phyloP scores from a whole-genome alignment of 2,113 vertebrate species.

The Odontesthes bonariensis region DNA sequence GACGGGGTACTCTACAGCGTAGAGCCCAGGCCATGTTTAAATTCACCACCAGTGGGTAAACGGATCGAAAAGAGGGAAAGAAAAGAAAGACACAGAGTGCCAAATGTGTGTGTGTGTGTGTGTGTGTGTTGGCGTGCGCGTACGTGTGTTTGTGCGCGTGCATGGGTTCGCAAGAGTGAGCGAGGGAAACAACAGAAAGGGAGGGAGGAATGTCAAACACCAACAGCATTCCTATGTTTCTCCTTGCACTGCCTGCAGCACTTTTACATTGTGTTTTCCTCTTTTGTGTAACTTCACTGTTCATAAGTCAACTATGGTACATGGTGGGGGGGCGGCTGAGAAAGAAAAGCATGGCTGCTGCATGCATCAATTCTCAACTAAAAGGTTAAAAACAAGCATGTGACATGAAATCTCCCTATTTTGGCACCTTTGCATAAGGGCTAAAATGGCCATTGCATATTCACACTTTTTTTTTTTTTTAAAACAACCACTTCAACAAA shows the following conservation, averaged over 20 bases:
- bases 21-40: background rate
- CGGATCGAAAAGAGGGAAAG: background rate
- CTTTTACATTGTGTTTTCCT: slow-evolving; percentile 74
- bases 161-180: slow-evolving; percentile 34
- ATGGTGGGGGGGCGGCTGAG: background rate
- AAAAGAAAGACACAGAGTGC: slow-evolving; percentile 17
- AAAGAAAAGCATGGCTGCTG: slow-evolving; percentile 24
- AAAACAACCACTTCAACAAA: slow-evolving; percentile 8
- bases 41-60: slow-evolving; percentile 1
- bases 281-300: slow-evolving; percentile 70
- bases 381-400: background rate
- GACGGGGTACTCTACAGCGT: background rate
- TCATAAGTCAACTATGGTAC: slow-evolving; percentile 61
- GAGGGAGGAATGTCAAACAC: slow-evolving; percentile 84
- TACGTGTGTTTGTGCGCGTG: slow-evolving; percentile 29
- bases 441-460: background rate
- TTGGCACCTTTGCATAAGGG: slow-evolving; percentile 12
- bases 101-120: background rate
- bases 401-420: slow-evolving; percentile 9
- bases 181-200: slow-evolving; percentile 44
- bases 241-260: slow-evolving; percentile 80
- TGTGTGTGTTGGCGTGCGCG: slow-evolving; percentile 1
- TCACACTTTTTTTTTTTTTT: background rate
- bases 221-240: slow-evolving; percentile 85
- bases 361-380: slow-evolving; percentile 19